Conservation (phyloP, 1,140 invertebrate species). For the Agrypnia vestita region DNA sequence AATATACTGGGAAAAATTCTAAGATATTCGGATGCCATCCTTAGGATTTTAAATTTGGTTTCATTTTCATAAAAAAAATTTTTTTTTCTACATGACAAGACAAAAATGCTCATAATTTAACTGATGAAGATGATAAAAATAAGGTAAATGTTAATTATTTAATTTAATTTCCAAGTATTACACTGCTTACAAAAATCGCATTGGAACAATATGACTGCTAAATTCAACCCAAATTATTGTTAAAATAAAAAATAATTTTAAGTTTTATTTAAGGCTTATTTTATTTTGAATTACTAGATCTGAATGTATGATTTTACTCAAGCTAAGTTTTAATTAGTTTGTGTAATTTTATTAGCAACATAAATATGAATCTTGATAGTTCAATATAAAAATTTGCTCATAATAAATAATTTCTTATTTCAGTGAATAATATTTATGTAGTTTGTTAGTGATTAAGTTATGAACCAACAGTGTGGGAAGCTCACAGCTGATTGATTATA, state of each 20-base stretch:
- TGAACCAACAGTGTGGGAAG: slow-evolving; percentile 3
- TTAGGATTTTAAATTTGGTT: too few relatives aligned
- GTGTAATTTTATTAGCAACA: background rate
- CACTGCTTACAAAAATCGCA: too few relatives aligned
- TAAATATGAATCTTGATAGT: slow-evolving; percentile 1
- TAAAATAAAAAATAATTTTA: background rate
- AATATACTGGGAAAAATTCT: too few relatives aligned
- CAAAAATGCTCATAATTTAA: too few relatives aligned
- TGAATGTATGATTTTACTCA: slow-evolving; percentile 18
- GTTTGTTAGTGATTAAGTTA: background rate
- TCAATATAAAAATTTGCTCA: slow-evolving; percentile 28
- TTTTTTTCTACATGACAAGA: too few relatives aligned
- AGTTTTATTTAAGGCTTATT: slow-evolving; percentile 21
- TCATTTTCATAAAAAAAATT: too few relatives aligned
- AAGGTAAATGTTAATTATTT: too few relatives aligned
- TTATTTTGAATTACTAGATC: slow-evolving; percentile 17
- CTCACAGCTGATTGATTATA: slow-evolving; percentile 5
- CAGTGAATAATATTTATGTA: background rate
- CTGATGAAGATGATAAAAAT: too few relatives aligned
- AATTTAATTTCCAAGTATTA: too few relatives aligned
- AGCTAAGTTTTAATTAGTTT: slow-evolving; percentile 35
- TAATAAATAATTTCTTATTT: background rate
- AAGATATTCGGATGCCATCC: too few relatives aligned
- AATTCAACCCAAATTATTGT: background rate
- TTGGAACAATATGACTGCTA: background rate